phyloP scores from a whole-genome alignment of 2,888 invertebrate genomes.

The Spisula solida region DNA sequence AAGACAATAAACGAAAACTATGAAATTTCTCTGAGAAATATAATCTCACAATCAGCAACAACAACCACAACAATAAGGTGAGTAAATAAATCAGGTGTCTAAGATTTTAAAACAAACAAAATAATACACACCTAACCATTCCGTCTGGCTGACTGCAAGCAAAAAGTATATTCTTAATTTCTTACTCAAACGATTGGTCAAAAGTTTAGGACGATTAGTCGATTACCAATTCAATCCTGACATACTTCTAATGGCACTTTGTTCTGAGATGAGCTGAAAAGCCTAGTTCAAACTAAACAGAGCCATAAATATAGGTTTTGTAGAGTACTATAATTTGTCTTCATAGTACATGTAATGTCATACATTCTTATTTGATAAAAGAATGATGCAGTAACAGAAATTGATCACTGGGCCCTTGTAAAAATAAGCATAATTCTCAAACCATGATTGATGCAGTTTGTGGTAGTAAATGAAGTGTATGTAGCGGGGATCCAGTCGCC shows the following conservation, averaged over 20 bases:
- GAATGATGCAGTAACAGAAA: slow-evolving; percentile 21
- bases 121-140: slow-evolving; percentile 78
- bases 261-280: too few relatives aligned
- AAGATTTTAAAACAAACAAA: slow-evolving; percentile 32
- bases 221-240: too few relatives aligned
- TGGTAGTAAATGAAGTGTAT: too few relatives aligned
- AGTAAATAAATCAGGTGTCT: slow-evolving; percentile 13
- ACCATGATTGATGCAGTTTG: too few relatives aligned
- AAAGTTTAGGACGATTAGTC: not conserved
- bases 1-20: not conserved
- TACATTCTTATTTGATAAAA: not conserved
- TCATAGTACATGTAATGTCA: not conserved
- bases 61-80: not conserved
- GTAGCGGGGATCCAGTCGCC: too few relatives aligned
- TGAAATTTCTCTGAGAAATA: not conserved
- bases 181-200: too few relatives aligned
- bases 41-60: not conserved
- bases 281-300: not conserved
- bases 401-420: not conserved
- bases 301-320: not conserved
- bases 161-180: slow-evolving; percentile 60
- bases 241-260: too few relatives aligned
- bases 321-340: not conserved
- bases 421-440: not conserved
- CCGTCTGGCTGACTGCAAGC: slow-evolving; percentile 78